Evolutionary conservation across 2,113 vertebrate genomes (phyloP).

Genomic region (Alligator mississippiensis): DNA sequence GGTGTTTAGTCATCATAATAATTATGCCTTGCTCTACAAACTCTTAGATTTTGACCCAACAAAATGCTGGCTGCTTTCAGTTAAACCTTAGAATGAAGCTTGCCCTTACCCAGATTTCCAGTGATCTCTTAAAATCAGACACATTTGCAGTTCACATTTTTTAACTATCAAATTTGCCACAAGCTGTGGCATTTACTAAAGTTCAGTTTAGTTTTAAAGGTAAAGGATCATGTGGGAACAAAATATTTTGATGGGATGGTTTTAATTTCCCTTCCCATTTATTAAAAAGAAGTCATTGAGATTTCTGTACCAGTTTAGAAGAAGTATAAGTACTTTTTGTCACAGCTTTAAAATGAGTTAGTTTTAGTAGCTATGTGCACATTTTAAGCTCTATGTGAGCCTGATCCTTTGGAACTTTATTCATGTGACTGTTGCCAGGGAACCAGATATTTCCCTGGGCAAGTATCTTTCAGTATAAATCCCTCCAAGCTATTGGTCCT

Average conservation of each 20-base stretch:
- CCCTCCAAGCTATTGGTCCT: neutral
- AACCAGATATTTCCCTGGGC: neutral
- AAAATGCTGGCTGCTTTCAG: neutral
- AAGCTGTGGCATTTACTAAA: neutral
- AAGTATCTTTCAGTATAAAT: neutral
- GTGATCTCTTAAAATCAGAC: neutral
- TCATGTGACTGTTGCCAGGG: neutral
- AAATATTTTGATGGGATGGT: neutral
- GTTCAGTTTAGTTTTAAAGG: neutral
- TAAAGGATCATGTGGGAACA: neutral
- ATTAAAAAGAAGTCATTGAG: neutral
- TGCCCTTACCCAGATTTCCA: neutral
- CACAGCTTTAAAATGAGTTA: neutral
- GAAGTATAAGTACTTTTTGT: neutral
- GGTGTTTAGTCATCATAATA: neutral
- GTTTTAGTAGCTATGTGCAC: neutral
- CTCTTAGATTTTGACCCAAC: neutral
- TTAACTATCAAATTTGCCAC: neutral
- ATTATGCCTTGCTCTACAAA: neutral
- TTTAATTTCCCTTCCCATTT: neutral
- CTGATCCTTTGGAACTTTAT: neutral
- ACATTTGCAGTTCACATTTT: neutral
- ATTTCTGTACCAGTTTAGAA: neutral
- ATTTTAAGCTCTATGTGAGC: neutral
- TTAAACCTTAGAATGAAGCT: neutral